Percentiles rank a stretch among this genome's conserved stretches.
phyloP scores from a whole-genome alignment of 2,797 vertebrate genomes.

The Bufotes viridis region DNA sequence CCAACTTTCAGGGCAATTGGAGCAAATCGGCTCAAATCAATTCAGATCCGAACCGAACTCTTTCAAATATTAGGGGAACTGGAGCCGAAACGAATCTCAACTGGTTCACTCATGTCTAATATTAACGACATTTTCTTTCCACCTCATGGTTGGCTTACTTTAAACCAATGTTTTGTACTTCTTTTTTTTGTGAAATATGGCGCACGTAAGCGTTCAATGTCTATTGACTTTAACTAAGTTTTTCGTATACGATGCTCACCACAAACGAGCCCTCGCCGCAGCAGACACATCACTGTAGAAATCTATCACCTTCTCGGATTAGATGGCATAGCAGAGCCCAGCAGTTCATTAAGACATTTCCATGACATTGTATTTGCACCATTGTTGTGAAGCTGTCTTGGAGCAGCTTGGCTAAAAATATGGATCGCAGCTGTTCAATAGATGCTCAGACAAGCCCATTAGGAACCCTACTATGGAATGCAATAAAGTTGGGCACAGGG shows the following conservation, averaged over 20 bases:
- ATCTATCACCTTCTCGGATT: conserved; percentile 34
- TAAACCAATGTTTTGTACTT: too few species aligned
- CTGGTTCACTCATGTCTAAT: too few species aligned
- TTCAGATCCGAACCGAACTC: too few species aligned
- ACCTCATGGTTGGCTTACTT: too few species aligned
- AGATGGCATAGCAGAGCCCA: conserved; percentile 3
- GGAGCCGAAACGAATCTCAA: too few species aligned
- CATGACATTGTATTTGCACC: conserved; percentile 37
- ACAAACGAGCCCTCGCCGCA: background rate
- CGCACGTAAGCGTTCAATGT: too few species aligned
- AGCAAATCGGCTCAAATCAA: too few species aligned
- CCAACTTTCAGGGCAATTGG: too few species aligned
- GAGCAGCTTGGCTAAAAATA: conserved; percentile 67
- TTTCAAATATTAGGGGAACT: too few species aligned
- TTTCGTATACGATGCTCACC: background rate
- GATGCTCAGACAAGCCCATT: conserved; percentile 69
- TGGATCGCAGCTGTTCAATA: conserved; percentile 69
- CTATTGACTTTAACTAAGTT: too few species aligned
- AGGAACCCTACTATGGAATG: conserved; percentile 73
- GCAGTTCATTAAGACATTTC: conserved; percentile 34
- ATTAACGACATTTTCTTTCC: too few species aligned
- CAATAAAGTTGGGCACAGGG: conserved; percentile 69
- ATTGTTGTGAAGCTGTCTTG: conserved; percentile 65
- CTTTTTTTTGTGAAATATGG: too few species aligned
- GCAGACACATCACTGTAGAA: conserved; percentile 5